A percentile compares a stretch with the other conserved stretches of the same genome.
Evolutionary conservation across 2,888 invertebrate genomes (phyloP).

Genomic region (Drosophila cracens): DNA sequence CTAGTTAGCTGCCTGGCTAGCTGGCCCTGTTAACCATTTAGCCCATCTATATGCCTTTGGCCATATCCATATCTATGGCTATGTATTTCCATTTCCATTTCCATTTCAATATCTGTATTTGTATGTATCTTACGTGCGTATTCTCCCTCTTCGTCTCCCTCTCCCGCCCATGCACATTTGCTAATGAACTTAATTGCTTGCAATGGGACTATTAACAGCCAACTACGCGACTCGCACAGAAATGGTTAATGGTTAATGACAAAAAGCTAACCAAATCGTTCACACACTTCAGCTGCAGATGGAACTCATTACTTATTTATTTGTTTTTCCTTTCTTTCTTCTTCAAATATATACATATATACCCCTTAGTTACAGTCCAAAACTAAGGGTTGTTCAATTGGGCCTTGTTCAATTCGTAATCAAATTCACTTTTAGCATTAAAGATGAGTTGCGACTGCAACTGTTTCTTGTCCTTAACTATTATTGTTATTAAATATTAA

Average conservation of each 20-base stretch:
- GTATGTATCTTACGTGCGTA: neutral
- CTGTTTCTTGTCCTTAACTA: too few species aligned
- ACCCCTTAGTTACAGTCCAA: too few species aligned
- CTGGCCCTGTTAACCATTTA: constrained; percentile 13
- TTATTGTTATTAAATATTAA: too few species aligned
- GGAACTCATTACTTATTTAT: constrained; percentile 46
- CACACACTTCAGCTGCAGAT: constrained; percentile 56
- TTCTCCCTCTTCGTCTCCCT: neutral
- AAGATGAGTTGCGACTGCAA: too few species aligned
- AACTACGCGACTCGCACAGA: constrained; percentile 41
- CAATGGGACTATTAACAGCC: constrained; percentile 72
- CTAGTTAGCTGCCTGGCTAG: neutral
- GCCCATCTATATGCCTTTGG: neutral
- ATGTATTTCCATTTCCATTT: neutral
- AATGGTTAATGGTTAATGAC: constrained; percentile 22
- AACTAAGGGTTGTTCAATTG: too few species aligned
- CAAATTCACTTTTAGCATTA: too few species aligned
- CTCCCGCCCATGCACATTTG: neutral
- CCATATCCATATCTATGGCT: constrained; percentile 1
- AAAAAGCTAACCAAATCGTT: constrained; percentile 53
- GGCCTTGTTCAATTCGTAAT: too few species aligned
- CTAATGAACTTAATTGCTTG: constrained; percentile 72
- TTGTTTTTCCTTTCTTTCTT: constrained; percentile 16
- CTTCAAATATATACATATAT: too few species aligned
- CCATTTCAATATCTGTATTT: constrained; percentile 10